phyloP scores from a whole-genome alignment of 2,888 invertebrate species.

The Eupithecia vulgata region DNA sequence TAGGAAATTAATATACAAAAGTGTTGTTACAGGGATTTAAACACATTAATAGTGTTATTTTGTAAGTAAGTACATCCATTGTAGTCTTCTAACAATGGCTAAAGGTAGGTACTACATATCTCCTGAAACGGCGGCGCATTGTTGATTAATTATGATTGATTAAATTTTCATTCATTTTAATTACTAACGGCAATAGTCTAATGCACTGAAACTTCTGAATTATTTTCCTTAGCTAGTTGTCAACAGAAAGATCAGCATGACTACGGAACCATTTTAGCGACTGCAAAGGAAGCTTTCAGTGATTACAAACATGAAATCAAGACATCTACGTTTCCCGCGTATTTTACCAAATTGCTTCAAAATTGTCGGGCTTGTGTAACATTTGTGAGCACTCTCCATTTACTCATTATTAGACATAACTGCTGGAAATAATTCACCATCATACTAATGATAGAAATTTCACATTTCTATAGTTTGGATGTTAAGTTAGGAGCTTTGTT shows the following conservation, averaged over 20 bases:
- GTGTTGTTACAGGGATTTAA: too few relatives aligned
- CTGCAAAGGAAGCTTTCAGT: conserved; percentile 55
- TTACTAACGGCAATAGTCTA: not conserved
- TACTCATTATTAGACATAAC: not conserved
- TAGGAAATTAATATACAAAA: not conserved
- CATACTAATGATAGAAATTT: not conserved
- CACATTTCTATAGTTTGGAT: too few relatives aligned
- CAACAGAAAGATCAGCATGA: conserved; percentile 53
- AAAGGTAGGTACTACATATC: not conserved
- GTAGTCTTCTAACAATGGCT: too few relatives aligned
- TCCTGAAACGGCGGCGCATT: too few relatives aligned
- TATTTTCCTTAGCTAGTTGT: conserved; percentile 39
- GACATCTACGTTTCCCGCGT: conserved; percentile 48
- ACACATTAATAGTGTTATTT: too few relatives aligned
- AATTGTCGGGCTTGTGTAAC: conserved; percentile 62
- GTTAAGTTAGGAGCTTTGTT: not conserved
- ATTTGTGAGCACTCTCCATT: conserved; percentile 55
- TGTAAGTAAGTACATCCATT: too few relatives aligned
- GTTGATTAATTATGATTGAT: not conserved
- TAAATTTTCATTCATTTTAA: not conserved
- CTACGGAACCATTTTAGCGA: conserved; percentile 57
- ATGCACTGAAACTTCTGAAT: not conserved
- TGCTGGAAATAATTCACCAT: not conserved
- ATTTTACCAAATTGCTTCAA: conserved; percentile 56
- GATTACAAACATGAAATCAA: conserved; percentile 43